Percentiles rank a stretch among this genome's conserved stretches.
Evolutionary conservation across 2,797 vertebrate species (phyloP).

Genomic region (Schizopygopsis pylzovi): DNA sequence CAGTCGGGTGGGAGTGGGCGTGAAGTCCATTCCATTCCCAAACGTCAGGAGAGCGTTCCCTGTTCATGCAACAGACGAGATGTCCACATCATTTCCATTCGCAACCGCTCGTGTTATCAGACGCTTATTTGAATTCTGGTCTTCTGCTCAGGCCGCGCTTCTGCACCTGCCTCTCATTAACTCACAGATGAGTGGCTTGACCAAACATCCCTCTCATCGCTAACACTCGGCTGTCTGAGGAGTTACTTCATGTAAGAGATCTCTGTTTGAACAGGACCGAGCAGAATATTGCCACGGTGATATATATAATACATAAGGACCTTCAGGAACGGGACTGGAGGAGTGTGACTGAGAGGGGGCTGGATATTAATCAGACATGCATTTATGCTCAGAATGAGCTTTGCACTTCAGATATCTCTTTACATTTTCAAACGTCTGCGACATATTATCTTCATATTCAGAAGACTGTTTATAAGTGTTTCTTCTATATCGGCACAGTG

Average conservation of each 20-base stretch:
- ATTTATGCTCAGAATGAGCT: slow-evolving; percentile 28
- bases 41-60: slow-evolving; percentile 90
- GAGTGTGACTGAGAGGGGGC: slow-evolving; percentile 26
- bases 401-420: slow-evolving; percentile 37
- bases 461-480: neutral
- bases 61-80: slow-evolving; percentile 67
- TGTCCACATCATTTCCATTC: slow-evolving; percentile 28
- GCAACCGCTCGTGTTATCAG: slow-evolving; percentile 47
- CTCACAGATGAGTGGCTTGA: slow-evolving; percentile 73
- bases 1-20: slow-evolving; percentile 72
- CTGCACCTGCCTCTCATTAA: slow-evolving; percentile 82
- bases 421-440: slow-evolving; percentile 24
- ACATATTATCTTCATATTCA: slow-evolving; percentile 21
- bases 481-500: neutral
- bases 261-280: slow-evolving; percentile 60
- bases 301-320: slow-evolving; percentile 63
- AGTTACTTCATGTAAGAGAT: slow-evolving; percentile 60
- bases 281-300: slow-evolving; percentile 51
- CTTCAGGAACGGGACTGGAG: slow-evolving; percentile 21
- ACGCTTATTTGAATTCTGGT: slow-evolving; percentile 54
- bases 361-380: slow-evolving; percentile 45
- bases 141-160: slow-evolving; percentile 8
- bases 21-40: slow-evolving; percentile 82
- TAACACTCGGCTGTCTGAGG: slow-evolving; percentile 44
- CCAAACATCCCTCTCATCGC: slow-evolving; percentile 78